These are phyloP conservation scores for Dryadula phaetusa DNA, from an alignment of 2,888 invertebrate species.

Conservation along the genomic window DNA sequence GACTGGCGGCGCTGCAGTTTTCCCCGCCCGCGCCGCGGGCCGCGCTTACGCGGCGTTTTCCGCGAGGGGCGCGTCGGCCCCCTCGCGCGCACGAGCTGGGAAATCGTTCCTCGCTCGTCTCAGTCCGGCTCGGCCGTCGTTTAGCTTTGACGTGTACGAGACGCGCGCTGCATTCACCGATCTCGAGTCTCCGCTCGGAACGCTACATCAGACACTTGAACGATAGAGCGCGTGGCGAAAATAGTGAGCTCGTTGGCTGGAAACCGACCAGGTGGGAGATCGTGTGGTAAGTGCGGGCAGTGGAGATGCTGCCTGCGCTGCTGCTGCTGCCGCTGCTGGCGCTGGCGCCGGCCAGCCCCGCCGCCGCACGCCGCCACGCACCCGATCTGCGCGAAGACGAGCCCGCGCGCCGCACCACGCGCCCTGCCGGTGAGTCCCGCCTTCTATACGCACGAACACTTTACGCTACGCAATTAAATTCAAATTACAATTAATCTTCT, in stretches of 20 bases:
- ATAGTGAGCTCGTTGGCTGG: conserved; percentile 80
- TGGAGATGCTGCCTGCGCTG: conserved; percentile 71
- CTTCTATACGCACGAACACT: neutral
- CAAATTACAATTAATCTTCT: conserved; percentile 33
- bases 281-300: conserved; percentile 59
- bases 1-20: conserved; percentile 67
- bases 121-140: conserved; percentile 81
- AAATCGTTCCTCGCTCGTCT: conserved; percentile 76
- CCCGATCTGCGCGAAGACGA: conserved; percentile 87
- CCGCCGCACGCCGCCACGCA: conserved; percentile 83
- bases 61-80: conserved; percentile 78
- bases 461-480: conserved; percentile 27
- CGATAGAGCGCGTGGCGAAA: conserved; percentile 71
- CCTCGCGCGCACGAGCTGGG: conserved; percentile 74
- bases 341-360: conserved; percentile 66
- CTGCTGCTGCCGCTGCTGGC: conserved; percentile 70
- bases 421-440: conserved; percentile 86
- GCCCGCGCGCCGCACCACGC: conserved; percentile 85
- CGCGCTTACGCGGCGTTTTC: conserved; percentile 70
- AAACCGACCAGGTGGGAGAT: conserved; percentile 63
- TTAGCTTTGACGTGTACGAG: conserved; percentile 72
- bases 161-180: conserved; percentile 65
- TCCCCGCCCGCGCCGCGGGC: conserved; percentile 72
- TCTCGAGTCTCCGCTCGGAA: conserved; percentile 62
- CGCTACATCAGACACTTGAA: conserved; percentile 60